Base-by-base conservation (phyloP, 2,113 vertebrate genomes). In the Nerophis ophidion region DNA sequence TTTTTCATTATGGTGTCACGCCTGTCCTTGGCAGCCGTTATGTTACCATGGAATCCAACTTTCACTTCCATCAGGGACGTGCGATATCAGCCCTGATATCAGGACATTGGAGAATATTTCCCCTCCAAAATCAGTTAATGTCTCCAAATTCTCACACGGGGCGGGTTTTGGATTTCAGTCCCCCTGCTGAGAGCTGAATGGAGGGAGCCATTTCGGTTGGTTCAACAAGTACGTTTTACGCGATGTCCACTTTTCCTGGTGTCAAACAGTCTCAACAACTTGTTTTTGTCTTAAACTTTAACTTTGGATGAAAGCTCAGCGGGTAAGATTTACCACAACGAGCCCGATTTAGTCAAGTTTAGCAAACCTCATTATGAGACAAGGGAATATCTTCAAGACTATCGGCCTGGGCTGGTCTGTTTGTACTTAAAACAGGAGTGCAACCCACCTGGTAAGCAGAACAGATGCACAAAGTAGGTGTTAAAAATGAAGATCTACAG, bases 351-450 rank as follows among this genome's bases (percentile, higher is more conserved):
- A 65, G 57, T 63, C 53, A 26, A 9, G 56, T 42, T 77, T 72
- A 74, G 64, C 68, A 71, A 74, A 73, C 70, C 50, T 64, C 75
- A 65, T 75, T 79, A 68, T 68, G 57, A 70, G 65, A 75, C 67
- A 46, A 65, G 60, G 55, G 62, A 72, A 68, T 76, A 16, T 75
- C 74, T 68, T 65, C 65, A 71, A 53, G 65, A 76, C 67, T 66
- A 66, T 71, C 51, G 9, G 47, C 61, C 67, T 38, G 53, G 38
- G 62, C 63, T 8, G 8, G 38, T 40, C 48, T 66, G 34, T 40
- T 76, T 75, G 81, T 76, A 66, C 59, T 59, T 84, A 72, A 70
- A 70, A 9, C 75, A 76, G 44, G 71, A 65, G 61, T 51, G 53
- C 8, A 8, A 40, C 10, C 12, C 26, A 26, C 26, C 40, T 44